These are phyloP conservation scores for Arizona elegans DNA, from an alignment of 2,113 vertebrate genomes.

Conservation along the genomic window DNA sequence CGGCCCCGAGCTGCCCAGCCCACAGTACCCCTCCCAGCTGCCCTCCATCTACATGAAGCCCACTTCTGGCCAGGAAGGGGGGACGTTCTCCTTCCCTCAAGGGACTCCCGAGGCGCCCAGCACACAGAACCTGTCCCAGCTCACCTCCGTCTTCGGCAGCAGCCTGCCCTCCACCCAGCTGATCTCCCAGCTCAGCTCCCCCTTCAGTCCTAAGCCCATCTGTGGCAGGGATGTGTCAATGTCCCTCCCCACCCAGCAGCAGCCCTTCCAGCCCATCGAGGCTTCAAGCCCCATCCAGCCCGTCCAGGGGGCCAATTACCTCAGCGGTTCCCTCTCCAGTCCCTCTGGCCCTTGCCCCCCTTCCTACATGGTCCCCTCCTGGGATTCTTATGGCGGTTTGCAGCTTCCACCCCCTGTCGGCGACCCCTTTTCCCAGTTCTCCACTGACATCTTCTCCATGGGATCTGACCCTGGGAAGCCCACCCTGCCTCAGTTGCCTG, in stretches of 20 bases:
- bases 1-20: neutral
- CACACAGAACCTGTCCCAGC: neutral
- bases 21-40: neutral
- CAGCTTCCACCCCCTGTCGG: neutral
- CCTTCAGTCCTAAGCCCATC: neutral
- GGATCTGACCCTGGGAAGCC: neutral
- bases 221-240: neutral
- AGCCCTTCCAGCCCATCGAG: neutral
- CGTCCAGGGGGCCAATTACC: too few species aligned
- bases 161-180: neutral
- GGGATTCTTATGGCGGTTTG: neutral
- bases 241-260: neutral
- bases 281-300: neutral
- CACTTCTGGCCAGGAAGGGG: neutral
- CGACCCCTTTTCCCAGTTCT: neutral
- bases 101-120: neutral
- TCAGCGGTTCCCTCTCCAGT: fast-evolving
- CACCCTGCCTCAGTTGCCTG: fast-evolving
- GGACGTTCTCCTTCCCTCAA: neutral
- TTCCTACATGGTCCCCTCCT: neutral
- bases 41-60: neutral
- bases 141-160: neutral
- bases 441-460: neutral
- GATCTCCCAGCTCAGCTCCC: neutral
- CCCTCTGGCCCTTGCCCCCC: neutral